A percentile compares a stretch with the other conserved stretches of the same genome.
These are phyloP conservation scores for Capreolus pygargus DNA, from an alignment of 2,113 vertebrate species.

Conservation along the genomic window DNA sequence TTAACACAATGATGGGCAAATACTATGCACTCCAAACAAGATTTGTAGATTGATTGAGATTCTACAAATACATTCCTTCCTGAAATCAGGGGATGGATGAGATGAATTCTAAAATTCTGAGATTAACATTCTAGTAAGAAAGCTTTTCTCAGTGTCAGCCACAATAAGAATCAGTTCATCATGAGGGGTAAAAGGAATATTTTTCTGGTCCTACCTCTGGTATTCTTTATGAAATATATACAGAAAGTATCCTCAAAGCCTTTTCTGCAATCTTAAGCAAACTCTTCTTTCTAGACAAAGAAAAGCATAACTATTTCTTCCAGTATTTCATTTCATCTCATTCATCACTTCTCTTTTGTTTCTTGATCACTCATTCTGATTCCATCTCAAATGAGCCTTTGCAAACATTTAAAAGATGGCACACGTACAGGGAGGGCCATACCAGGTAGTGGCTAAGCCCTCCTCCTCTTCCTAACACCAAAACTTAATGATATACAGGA, in stretches of 20 bases:
- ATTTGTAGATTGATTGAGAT: slow-evolving; percentile 23
- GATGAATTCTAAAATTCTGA: slow-evolving; percentile 37
- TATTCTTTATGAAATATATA: slow-evolving; percentile 27
- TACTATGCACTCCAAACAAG: not conserved
- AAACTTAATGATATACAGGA: not conserved
- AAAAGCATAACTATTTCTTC: not conserved
- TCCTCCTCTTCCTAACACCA: not conserved
- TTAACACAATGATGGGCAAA: slow-evolving; percentile 19
- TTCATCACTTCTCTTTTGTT: slow-evolving; percentile 14
- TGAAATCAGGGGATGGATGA: slow-evolving; percentile 19
- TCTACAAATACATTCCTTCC: slow-evolving; percentile 37
- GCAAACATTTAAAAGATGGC: slow-evolving; percentile 4
- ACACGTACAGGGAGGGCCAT: not conserved
- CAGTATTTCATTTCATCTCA: slow-evolving; percentile 10
- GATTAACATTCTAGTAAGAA: not conserved
- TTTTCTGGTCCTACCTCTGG: not conserved
- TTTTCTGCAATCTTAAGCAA: slow-evolving; percentile 4
- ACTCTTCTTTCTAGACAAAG: not conserved
- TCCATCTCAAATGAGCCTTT: not conserved
- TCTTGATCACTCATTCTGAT: slow-evolving; percentile 35
- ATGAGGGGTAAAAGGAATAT: not conserved
- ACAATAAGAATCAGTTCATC: slow-evolving; percentile 1
- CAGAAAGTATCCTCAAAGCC: not conserved
- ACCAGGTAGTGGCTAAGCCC: not conserved
- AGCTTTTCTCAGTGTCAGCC: not conserved